Conservation (phyloP, 1,140 invertebrate species). For the Asobara japonica region DNA sequence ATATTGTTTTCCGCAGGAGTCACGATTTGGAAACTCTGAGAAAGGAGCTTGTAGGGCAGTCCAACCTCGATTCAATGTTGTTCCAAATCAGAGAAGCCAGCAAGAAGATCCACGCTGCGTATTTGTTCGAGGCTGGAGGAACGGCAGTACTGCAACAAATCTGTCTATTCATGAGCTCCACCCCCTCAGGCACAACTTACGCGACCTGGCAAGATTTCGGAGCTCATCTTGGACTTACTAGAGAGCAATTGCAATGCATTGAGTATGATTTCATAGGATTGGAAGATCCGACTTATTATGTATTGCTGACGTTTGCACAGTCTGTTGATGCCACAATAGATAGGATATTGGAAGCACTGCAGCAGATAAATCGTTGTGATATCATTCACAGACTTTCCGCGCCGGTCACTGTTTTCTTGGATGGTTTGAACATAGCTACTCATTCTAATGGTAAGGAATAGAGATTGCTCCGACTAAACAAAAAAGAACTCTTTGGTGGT, state of each 20-base stretch:
- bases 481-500: too few species aligned
- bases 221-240: constrained; percentile 43
- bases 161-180: constrained; percentile 52
- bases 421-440: constrained; percentile 25
- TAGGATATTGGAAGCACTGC: constrained; percentile 46
- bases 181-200: constrained; percentile 49
- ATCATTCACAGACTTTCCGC: constrained; percentile 50
- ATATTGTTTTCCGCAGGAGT: constrained; percentile 37
- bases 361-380: constrained; percentile 50
- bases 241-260: constrained; percentile 57
- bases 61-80: constrained; percentile 45
- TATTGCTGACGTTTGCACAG: constrained; percentile 51
- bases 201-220: constrained; percentile 54
- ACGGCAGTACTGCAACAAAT: constrained; percentile 46
- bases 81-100: constrained; percentile 41
- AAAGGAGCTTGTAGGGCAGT: constrained; percentile 46
- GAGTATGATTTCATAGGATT: constrained; percentile 55
- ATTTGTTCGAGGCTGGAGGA: constrained; percentile 50
- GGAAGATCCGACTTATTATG: constrained; percentile 57
- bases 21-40: constrained; percentile 50
- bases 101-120: constrained; percentile 47
- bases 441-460: neutral
- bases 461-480: too few species aligned
- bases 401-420: constrained; percentile 40
- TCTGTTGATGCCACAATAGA: constrained; percentile 48